phyloP scores from a whole-genome alignment of 2,113 vertebrate genomes.

The Dromiciops gliroides region DNA sequence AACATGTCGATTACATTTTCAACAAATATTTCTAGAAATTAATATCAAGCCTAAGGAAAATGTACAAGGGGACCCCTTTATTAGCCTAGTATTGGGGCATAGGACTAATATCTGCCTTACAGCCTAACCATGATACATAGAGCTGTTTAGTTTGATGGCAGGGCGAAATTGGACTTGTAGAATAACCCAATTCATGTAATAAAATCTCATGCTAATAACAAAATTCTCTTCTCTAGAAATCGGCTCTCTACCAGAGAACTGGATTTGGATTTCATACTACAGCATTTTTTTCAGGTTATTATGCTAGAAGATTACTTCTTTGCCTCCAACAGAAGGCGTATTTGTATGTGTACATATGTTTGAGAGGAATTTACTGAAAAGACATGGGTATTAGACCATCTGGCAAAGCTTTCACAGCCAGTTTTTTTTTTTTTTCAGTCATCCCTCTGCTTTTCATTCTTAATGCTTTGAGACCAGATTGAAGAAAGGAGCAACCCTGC shows the following conservation, averaged over 20 bases:
- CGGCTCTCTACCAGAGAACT: background rate
- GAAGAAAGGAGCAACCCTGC: background rate
- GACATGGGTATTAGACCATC: slow-evolving; percentile 77
- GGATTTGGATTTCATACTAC: slow-evolving; percentile 14
- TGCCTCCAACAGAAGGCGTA: slow-evolving; percentile 74
- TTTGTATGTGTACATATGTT: slow-evolving; percentile 80
- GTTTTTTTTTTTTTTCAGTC: slow-evolving; percentile 58
- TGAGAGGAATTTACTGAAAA: slow-evolving; percentile 80
- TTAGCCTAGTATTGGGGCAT: background rate
- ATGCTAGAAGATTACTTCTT: slow-evolving; percentile 48
- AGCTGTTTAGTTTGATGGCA: background rate
- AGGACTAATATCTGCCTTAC: background rate
- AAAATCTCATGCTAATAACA: background rate
- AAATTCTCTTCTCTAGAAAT: background rate
- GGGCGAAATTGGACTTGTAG: background rate
- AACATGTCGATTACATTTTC: background rate
- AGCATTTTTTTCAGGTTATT: slow-evolving; percentile 48
- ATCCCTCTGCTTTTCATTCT: slow-evolving; percentile 50
- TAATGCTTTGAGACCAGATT: slow-evolving; percentile 1
- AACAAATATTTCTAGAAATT: background rate
- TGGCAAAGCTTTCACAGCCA: slow-evolving; percentile 68
- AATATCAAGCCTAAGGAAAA: background rate
- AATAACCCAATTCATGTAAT: background rate
- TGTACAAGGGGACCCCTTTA: background rate
- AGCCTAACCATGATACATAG: background rate